These are phyloP conservation scores for Ooceraea biroi DNA, from an alignment of 1,140 invertebrate genomes.

Conservation along the genomic window DNA sequence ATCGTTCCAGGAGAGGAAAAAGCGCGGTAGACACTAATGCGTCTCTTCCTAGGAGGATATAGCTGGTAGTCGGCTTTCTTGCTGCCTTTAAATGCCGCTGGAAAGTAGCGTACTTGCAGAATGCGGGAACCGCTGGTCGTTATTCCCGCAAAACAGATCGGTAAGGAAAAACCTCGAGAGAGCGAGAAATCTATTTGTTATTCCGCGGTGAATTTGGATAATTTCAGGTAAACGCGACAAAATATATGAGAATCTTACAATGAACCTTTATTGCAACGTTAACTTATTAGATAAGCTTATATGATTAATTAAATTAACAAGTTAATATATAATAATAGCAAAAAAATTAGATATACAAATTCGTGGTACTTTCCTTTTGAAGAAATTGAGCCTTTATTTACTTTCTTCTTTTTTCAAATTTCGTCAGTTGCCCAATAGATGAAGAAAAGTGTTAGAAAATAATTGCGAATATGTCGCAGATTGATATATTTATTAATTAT, in stretches of 20 bases:
- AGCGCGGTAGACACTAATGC: constrained; percentile 61
- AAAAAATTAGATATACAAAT: no score
- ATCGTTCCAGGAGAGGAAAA: constrained; percentile 55
- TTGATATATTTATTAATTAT: no score
- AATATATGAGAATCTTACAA: background rate
- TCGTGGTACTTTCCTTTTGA: no score
- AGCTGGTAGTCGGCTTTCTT: constrained; percentile 52
- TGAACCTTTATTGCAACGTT: no score
- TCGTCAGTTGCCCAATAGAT: no score
- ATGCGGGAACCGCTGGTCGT: constrained; percentile 58
- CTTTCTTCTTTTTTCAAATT: no score
- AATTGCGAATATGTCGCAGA: no score
- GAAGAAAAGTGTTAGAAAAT: no score
- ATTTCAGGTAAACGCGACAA: constrained; percentile 27
- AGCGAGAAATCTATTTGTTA: constrained; percentile 56
- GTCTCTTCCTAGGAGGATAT: constrained; percentile 62
- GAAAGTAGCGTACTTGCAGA: constrained; percentile 60
- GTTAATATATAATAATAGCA: no score
- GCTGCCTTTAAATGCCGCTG: constrained; percentile 50
- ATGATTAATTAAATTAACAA: no score
- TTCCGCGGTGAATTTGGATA: constrained; percentile 27
- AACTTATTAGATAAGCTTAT: no score
- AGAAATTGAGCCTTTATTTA: no score
- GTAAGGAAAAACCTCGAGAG: background rate
- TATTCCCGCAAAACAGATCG: constrained; percentile 54